Percentiles rank a stretch among this genome's conserved stretches.
Evolutionary conservation across 2,797 vertebrate genomes (phyloP).

Genomic region (Crenichthys baileyi): DNA sequence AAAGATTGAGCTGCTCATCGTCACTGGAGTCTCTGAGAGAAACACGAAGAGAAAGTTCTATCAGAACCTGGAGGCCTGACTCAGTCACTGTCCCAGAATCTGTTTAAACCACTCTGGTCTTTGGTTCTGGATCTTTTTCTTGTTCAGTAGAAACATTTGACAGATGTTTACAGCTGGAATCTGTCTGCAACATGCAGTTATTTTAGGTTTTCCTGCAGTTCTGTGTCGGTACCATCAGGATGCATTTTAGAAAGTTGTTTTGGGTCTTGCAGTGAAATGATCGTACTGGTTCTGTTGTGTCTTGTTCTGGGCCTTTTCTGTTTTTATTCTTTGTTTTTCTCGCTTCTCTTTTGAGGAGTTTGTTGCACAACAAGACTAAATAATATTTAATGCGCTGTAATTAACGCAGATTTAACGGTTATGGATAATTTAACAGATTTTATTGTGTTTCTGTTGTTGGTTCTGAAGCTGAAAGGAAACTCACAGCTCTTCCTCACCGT

Average conservation of each 20-base stretch:
- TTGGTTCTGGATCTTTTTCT: background rate
- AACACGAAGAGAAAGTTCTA: background rate
- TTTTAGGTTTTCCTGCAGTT: background rate
- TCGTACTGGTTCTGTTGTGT: background rate
- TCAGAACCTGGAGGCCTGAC: background rate
- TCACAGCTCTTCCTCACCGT: slow-evolving; percentile 84
- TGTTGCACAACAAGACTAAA: too few relatives aligned
- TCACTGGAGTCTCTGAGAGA: slow-evolving; percentile 85
- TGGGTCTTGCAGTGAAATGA: background rate
- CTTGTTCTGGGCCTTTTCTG: too few relatives aligned
- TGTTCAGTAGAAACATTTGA: too few relatives aligned
- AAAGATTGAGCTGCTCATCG: slow-evolving; percentile 61
- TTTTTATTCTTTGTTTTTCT: too few relatives aligned
- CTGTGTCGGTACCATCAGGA: background rate
- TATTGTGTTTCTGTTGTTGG: background rate
- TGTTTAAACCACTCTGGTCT: background rate
- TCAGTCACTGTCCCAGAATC: too few relatives aligned
- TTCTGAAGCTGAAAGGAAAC: slow-evolving; percentile 3
- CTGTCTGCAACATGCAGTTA: too few relatives aligned
- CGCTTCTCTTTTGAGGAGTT: too few relatives aligned
- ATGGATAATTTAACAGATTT: too few relatives aligned
- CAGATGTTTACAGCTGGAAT: too few relatives aligned
- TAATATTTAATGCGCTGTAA: too few relatives aligned
- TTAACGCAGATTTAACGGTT: background rate
- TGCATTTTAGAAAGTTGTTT: background rate